These are phyloP conservation scores for Chrysina gloriosa DNA, from an alignment of 2,888 invertebrate genomes.

Conservation along the genomic window DNA sequence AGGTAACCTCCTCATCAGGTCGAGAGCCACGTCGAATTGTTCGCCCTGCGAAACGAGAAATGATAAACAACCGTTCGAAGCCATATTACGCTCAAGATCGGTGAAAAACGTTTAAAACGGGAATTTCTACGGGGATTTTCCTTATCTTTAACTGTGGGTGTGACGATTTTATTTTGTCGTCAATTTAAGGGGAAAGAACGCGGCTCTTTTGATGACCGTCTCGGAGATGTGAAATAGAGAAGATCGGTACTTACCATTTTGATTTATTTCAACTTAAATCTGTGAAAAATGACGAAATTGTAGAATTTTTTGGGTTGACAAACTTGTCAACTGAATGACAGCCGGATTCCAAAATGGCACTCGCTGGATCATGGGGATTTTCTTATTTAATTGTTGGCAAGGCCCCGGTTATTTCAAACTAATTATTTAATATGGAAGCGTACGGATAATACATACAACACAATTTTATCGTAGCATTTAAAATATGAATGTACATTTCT, in stretches of 20 bases:
- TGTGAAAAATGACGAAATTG: constrained; percentile 36
- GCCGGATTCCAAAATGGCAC: constrained; percentile 38
- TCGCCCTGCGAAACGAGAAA: constrained; percentile 77
- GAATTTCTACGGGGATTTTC: constrained; percentile 14
- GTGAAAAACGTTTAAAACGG: not conserved
- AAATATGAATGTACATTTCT: too few species aligned
- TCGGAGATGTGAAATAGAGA: not conserved
- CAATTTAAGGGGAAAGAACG: not conserved
- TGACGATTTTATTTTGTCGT: constrained; percentile 31
- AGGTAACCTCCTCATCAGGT: constrained; percentile 98
- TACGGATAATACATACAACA: too few species aligned
- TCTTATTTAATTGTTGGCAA: constrained; percentile 2
- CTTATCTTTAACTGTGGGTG: constrained; percentile 42
- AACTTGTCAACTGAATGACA: constrained; percentile 42
- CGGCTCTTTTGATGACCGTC: not conserved
- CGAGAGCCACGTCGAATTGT: constrained; percentile 97
- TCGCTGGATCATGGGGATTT: constrained; percentile 27
- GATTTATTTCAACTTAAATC: constrained; percentile 38
- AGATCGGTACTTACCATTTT: constrained; percentile 39
- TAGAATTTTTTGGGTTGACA: constrained; percentile 36
- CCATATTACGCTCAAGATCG: too few species aligned
- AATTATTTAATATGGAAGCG: not conserved
- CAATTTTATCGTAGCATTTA: too few species aligned
- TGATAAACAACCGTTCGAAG: too few species aligned
- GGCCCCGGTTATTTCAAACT: too few species aligned